Evolutionary conservation across 2,113 vertebrate genomes (phyloP), one percentile per base, ranked within the genome.

Genomic region (Petroica traversi): DNA sequence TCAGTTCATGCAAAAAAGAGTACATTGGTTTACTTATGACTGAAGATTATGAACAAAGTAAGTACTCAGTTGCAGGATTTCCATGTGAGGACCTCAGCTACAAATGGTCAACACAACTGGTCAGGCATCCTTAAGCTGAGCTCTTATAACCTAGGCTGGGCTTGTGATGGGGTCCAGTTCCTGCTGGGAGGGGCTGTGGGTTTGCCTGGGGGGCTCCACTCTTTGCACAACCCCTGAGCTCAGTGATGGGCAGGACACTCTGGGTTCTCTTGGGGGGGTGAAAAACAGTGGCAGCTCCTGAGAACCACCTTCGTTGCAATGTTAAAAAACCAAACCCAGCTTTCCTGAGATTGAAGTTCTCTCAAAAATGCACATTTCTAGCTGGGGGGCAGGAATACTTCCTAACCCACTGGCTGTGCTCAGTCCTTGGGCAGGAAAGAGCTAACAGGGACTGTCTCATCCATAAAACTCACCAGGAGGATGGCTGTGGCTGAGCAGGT

Each of bases 131-230:
- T 51, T 87, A 66, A 54, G 15, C 11, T 3, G 3, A 72, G n/a
- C 6, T 64, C 19, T 61, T 52, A 29, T 29, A 59, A 19, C 20
- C 43, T 33, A 34, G 19, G 26, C 2, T 64, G 64, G 29, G 23
- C 40, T 87, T 5, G 3, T 0, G 0, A 25, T 16, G 45, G 25
- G 51, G 23, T 23, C 62, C 46, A 62, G 41, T 12, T 82, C 75
- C 83, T 57, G 23, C 26, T 2, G 3, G 57, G 51, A 87, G 51
- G 19, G 71, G n/a, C 2, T 1, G 1, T 16, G 43, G 46, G 28
- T 34, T 49, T 12, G 6, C 18, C 18, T 0, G 0, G 41, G 28
- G 13, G 6, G 58, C 48, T 72, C 26, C 0, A 0, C 48, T 49
- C 54, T 43, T 14, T 2, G 3, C 6, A 11, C 46, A 83, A 52